Percentiles rank a stretch among this genome's conserved stretches.
phyloP scores from a whole-genome alignment of 2,797 vertebrate genomes.

The Discoglossus pictus region DNA sequence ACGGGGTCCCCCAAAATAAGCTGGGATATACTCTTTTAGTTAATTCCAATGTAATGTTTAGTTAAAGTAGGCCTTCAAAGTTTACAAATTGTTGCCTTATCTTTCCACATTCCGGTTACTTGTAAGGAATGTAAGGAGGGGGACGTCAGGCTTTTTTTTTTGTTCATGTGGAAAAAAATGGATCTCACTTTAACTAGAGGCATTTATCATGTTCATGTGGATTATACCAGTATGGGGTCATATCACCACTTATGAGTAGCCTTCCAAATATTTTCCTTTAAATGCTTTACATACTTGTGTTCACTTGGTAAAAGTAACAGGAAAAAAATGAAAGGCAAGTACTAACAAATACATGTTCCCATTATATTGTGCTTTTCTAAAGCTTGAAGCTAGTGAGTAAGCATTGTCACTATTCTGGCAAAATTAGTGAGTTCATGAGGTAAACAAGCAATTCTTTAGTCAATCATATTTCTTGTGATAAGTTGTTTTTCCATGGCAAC shows the following conservation, averaged over 20 bases:
- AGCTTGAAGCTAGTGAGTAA: neutral
- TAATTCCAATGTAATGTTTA: no score
- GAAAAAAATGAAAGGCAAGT: slow-evolving; percentile 14
- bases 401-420: neutral
- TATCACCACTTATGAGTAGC: slow-evolving; percentile 21
- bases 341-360: slow-evolving; percentile 21
- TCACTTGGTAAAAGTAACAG: slow-evolving; percentile 48
- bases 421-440: neutral
- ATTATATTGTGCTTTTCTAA: neutral
- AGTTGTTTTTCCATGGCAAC: slow-evolving; percentile 60
- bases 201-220: slow-evolving; percentile 26
- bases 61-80: no score
- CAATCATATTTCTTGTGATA: slow-evolving; percentile 5
- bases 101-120: slow-evolving; percentile 23
- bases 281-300: slow-evolving; percentile 23
- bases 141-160: slow-evolving; percentile 21
- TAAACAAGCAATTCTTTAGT: slow-evolving; percentile 19
- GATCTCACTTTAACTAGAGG: slow-evolving; percentile 4
- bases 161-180: slow-evolving; percentile 23
- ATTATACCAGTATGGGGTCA: slow-evolving; percentile 26
- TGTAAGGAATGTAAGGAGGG: slow-evolving; percentile 38
- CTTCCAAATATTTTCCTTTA: slow-evolving; percentile 32
- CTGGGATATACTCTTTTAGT: no score
- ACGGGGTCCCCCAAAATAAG: no score
- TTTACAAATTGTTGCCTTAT: slow-evolving; percentile 38